Evolutionary conservation across 2,113 vertebrate species (phyloP), one percentile per base, ranked within the genome.

Genomic region (Syngnathus scovelli): DNA sequence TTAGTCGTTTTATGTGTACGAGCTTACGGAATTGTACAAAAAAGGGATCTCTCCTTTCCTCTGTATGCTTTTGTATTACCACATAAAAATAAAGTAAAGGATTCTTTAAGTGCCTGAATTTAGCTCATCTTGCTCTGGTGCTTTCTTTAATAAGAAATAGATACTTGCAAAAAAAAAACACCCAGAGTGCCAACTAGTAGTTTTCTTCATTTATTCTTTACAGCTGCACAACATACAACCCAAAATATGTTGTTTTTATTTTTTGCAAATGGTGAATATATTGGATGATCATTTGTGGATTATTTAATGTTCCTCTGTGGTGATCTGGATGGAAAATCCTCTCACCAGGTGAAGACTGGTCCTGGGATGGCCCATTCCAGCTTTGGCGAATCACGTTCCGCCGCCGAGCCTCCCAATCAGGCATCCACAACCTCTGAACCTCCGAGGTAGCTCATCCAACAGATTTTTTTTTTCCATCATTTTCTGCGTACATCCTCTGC

Each of bases 51-150:
- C 78, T 87, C 71, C 86, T 90, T 72, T 89, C 81, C 83, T 90
- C 76, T 90, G 86, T 88, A 88, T 91, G 87, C 84, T 90, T 91
- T 92, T 89, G 71, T 87, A 86, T 84, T 88, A 90, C 82, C 77
- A 86, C 86, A 88, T 81, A 6, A 90, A 90, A 88, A 90, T 91
- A 92, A 92, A 91, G 79, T 86, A 88, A 55, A 86, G 81, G 87
- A 90, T 90, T 85, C 82, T 91, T 90, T 86, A 92, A 92, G 90
- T 92, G 90, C 90, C 90, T 92, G 90, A 90, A 89, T 85, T 86
- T 82, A 88, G 77, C 76, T 82, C 37, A 79, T 64, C 51, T 46
- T 72, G 65, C 75, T 77, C 61, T 49, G 55, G 71, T 67, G 52
- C 44, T 78, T 70, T 82, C 80, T 70, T 59, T 59, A 60, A 56